phyloP scores from a whole-genome alignment of 2,113 vertebrate species.

The Leucoraja erinaceus region DNA sequence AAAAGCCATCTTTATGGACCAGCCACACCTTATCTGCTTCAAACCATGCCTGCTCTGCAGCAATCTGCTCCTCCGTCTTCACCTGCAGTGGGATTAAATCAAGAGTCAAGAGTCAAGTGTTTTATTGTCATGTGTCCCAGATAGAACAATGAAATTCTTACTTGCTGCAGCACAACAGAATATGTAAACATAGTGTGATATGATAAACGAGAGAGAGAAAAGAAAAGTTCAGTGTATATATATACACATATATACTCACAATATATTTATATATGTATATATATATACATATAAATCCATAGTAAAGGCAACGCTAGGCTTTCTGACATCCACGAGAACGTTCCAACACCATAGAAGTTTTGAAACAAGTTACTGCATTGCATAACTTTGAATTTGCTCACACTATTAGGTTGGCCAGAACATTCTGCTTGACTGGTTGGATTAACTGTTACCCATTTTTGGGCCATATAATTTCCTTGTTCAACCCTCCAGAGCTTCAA shows the following conservation, averaged over 20 bases:
- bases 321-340: neutral
- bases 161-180: too few relatives aligned
- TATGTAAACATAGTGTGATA: too few relatives aligned
- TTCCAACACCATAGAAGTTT: neutral
- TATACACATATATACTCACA: too few relatives aligned
- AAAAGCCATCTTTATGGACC: conserved; percentile 90
- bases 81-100: conserved; percentile 55
- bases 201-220: too few relatives aligned
- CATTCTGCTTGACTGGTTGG: neutral
- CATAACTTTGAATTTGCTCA: too few relatives aligned
- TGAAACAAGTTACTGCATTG: neutral
- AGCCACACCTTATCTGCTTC: conserved; percentile 95
- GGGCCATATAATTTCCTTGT: neutral
- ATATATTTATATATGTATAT: too few relatives aligned
- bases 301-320: neutral
- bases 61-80: conserved; percentile 91
- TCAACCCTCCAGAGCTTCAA: neutral
- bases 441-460: neutral
- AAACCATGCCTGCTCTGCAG: conserved; percentile 86
- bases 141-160: too few relatives aligned
- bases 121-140: too few relatives aligned
- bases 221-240: too few relatives aligned
- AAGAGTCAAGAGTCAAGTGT: too few relatives aligned
- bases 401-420: neutral
- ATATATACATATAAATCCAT: neutral